Percentiles rank a stretch among this genome's conserved stretches.
Evolutionary conservation across 2,113 vertebrate genomes (phyloP).

Genomic region (Progne subis): DNA sequence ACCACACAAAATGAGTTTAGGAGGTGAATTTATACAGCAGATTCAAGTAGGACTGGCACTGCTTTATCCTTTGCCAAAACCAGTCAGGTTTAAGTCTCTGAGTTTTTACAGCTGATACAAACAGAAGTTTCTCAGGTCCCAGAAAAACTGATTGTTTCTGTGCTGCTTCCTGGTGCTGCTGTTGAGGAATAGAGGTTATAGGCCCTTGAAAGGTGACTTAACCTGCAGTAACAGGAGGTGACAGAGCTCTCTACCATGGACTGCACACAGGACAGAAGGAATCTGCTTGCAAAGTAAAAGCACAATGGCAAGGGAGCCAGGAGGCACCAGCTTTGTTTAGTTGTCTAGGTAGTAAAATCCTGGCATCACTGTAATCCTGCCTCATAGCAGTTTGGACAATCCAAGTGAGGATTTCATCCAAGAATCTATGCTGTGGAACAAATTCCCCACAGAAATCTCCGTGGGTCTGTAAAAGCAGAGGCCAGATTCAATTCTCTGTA

Average conservation of each 20-base stretch:
- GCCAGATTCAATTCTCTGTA: not conserved
- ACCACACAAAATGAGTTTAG: not conserved
- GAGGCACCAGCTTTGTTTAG: not conserved
- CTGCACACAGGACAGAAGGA: not conserved
- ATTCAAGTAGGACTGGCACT: not conserved
- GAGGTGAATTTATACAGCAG: not conserved
- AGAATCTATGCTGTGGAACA: not conserved
- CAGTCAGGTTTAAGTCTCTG: not conserved
- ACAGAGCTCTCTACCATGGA: not conserved
- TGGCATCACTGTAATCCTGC: not conserved
- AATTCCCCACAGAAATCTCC: not conserved
- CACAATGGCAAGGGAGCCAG: not conserved
- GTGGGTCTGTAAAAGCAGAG: not conserved
- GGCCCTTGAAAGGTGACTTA: not conserved
- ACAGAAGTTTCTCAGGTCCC: not conserved
- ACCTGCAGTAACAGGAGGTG: not conserved
- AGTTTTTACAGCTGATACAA: not conserved
- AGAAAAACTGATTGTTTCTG: not conserved
- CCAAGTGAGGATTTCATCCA: not conserved
- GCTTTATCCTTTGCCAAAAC: not conserved
- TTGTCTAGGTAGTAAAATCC: not conserved
- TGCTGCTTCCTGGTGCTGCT: not conserved
- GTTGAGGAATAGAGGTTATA: not conserved
- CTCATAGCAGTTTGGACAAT: not conserved
- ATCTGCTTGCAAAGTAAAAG: not conserved